phyloP scores from a whole-genome alignment of 2,113 vertebrate genomes.

The Pachyramphus minor region DNA sequence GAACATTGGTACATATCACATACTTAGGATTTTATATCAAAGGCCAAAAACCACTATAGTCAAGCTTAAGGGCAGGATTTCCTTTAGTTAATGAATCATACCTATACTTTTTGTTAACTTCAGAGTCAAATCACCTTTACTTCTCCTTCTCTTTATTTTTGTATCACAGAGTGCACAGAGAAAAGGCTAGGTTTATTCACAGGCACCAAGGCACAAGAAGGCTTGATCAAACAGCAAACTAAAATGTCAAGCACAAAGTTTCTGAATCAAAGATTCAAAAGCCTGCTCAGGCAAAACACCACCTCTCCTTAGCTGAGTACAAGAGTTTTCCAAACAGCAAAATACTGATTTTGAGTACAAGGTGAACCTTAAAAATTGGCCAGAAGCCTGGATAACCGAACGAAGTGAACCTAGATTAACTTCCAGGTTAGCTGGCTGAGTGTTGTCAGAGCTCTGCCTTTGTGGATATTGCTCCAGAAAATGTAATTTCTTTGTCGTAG shows the following conservation, averaged over 20 bases:
- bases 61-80: neutral
- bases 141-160: neutral
- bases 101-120: neutral
- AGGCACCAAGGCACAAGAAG: neutral
- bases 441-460: neutral
- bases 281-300: neutral
- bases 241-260: neutral
- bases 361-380: neutral
- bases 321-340: neutral
- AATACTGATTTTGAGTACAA: neutral
- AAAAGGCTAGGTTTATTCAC: neutral
- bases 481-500: conserved; percentile 38
- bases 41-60: neutral
- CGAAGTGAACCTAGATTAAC: neutral
- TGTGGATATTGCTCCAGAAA: conserved; percentile 40
- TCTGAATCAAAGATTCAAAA: neutral
- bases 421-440: neutral
- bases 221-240: neutral
- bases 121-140: neutral
- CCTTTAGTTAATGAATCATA: neutral
- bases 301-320: neutral
- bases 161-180: neutral
- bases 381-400: neutral
- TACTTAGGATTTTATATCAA: neutral
- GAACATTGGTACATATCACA: neutral